phyloP scores from a whole-genome alignment of 2,888 invertebrate species.

The Dioctria rufipes region DNA sequence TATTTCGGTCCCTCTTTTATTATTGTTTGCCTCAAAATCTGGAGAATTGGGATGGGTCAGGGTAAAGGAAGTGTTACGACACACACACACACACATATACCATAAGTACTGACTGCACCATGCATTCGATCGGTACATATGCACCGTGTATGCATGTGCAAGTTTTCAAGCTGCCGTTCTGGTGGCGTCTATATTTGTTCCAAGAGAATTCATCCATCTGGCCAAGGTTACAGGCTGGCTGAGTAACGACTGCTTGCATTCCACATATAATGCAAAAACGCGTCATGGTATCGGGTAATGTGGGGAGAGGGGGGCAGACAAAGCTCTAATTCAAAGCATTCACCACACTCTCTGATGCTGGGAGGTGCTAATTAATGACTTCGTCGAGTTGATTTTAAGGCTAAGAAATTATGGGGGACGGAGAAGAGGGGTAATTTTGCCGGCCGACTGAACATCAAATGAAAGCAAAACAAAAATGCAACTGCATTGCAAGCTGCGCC shows the following conservation, averaged over 20 bases:
- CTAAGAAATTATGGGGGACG: neutral
- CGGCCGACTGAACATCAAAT: neutral
- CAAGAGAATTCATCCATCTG: constrained; percentile 27
- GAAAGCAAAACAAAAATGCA: constrained; percentile 4
- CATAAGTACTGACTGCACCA: neutral
- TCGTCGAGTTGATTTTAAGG: neutral
- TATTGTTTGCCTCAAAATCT: neutral
- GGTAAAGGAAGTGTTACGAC: constrained; percentile 8
- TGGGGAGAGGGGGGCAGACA: neutral
- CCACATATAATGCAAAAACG: neutral
- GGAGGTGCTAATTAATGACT: constrained; percentile 32
- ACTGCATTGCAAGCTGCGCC: neutral
- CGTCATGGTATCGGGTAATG: neutral
- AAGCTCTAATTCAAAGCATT: constrained; percentile 25
- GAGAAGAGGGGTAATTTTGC: neutral
- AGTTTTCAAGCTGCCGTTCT: neutral
- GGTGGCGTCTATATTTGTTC: constrained; percentile 1
- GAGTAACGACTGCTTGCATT: neutral
- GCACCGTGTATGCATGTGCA: neutral
- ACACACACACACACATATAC: neutral
- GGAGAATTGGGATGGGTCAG: constrained; percentile 38
- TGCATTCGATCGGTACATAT: neutral
- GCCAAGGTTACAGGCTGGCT: constrained; percentile 40
- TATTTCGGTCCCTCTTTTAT: neutral
- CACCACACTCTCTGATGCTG: constrained; percentile 27